These are phyloP conservation scores for Engystomops pustulosus DNA, from an alignment of 2,113 vertebrate genomes.

Conservation along the genomic window DNA sequence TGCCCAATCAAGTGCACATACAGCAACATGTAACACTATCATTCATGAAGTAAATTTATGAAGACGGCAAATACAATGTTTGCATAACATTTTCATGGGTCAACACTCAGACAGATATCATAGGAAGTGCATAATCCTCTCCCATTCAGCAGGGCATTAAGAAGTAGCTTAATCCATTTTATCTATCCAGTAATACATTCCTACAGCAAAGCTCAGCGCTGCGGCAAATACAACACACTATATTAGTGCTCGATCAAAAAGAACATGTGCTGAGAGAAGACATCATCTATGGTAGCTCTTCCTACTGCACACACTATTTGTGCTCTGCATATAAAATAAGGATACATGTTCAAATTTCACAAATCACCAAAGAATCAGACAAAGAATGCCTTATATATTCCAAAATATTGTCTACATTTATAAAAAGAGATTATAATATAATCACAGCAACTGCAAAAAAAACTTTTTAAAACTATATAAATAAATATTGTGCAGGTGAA, in stretches of 20 bases:
- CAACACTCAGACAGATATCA: conserved; percentile 38
- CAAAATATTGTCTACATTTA: too few species aligned
- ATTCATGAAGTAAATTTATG: conserved; percentile 7
- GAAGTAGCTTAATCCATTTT: conserved; percentile 44
- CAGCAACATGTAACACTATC: conserved; percentile 2
- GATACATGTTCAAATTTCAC: too few species aligned
- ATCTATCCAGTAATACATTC: conserved; percentile 35
- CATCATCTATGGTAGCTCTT: too few species aligned
- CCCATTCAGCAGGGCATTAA: conserved; percentile 31
- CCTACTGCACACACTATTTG: too few species aligned
- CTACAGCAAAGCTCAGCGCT: background rate
- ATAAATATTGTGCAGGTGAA: too few species aligned
- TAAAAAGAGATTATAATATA: too few species aligned
- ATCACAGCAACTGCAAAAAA: too few species aligned
- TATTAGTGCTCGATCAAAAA: background rate
- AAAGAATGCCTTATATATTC: too few species aligned
- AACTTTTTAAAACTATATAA: too few species aligned
- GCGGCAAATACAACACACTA: conserved; percentile 8
- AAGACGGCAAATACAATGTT: background rate
- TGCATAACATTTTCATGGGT: conserved; percentile 41
- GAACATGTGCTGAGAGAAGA: conserved; percentile 7
- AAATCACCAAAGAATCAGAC: too few species aligned
- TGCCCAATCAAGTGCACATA: background rate
- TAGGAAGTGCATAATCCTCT: conserved; percentile 37
- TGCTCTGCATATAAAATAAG: too few species aligned